Evolutionary conservation across 2,797 vertebrate species (phyloP).

Genomic region (Peromyscus attwateri): DNA sequence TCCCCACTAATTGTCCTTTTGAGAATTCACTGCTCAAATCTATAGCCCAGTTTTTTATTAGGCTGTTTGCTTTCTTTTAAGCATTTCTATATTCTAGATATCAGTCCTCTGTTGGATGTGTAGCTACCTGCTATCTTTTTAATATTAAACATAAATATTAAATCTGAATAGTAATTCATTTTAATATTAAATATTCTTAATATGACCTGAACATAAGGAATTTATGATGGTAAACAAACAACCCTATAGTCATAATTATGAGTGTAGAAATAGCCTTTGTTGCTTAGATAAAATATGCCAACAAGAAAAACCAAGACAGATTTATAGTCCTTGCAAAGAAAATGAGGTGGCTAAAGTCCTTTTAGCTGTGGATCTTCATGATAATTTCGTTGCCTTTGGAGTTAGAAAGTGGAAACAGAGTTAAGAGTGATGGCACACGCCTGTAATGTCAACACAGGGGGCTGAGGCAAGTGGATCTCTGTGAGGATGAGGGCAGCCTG

Average conservation of each 20-base stretch:
- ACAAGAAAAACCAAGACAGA: not conserved
- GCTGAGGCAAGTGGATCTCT: not conserved
- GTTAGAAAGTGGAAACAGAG: conserved; percentile 26
- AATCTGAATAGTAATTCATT: not conserved
- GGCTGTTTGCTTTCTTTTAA: not conserved
- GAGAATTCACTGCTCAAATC: not conserved
- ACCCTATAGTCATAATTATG: not conserved
- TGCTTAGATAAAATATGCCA: not conserved
- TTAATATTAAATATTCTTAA: conserved; percentile 16
- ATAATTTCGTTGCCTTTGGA: not conserved
- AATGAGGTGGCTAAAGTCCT: not conserved
- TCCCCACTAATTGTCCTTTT: not conserved
- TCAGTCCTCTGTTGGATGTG: not conserved
- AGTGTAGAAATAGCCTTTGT: not conserved
- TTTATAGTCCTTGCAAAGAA: conserved; percentile 48
- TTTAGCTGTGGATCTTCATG: not conserved
- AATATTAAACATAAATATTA: not conserved
- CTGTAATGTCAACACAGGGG: not conserved
- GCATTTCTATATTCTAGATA: not conserved
- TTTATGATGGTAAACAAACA: not conserved
- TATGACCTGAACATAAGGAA: conserved; percentile 5
- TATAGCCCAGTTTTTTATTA: not conserved
- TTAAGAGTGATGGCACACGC: too few relatives aligned
- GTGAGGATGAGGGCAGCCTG: not conserved
- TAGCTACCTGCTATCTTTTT: conserved; percentile 9